These are phyloP conservation scores for Cherax quadricarinatus DNA, from an alignment of 1,140 invertebrate genomes.

Conservation along the genomic window DNA sequence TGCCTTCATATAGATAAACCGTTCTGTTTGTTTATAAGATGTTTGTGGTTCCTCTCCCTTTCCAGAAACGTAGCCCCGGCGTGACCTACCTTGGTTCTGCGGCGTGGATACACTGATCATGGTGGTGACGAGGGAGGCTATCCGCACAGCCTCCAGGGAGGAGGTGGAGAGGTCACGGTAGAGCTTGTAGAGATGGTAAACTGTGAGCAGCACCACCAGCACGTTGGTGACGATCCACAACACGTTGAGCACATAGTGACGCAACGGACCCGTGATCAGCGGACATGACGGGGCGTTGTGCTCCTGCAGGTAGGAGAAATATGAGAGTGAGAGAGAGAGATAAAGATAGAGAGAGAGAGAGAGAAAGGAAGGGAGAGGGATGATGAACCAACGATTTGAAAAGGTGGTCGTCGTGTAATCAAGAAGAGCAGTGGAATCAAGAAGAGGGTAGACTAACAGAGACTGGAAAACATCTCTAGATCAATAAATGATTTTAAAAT, in stretches of 20 bases:
- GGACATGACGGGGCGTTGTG: constrained; percentile 88
- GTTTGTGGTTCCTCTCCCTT: constrained; percentile 74
- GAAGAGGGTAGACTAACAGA: too few species aligned
- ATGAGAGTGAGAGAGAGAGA: background rate
- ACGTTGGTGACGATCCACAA: constrained; percentile 93
- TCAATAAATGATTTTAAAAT: too few species aligned
- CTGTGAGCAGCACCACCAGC: constrained; percentile 89
- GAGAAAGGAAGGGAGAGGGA: too few species aligned
- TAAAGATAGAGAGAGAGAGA: too few species aligned
- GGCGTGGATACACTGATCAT: constrained; percentile 82
- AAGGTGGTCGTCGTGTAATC: too few species aligned
- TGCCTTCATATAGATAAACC: constrained; percentile 76
- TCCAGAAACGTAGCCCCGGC: too few species aligned
- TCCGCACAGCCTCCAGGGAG: constrained; percentile 84
- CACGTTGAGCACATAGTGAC: constrained; percentile 92
- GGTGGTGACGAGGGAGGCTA: constrained; percentile 85
- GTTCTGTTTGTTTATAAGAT: too few species aligned
- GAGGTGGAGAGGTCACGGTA: constrained; percentile 88
- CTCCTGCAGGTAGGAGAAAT: constrained; percentile 10
- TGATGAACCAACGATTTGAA: too few species aligned
- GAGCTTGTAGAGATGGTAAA: constrained; percentile 89
- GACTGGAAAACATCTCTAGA: too few species aligned
- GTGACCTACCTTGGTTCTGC: constrained; percentile 42
- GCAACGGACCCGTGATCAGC: constrained; percentile 84
- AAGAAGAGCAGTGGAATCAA: too few species aligned